Evolutionary conservation across 2,113 vertebrate genomes (phyloP), one percentile per base, ranked within the genome.

Genomic region (Chlamydotis undulata): DNA sequence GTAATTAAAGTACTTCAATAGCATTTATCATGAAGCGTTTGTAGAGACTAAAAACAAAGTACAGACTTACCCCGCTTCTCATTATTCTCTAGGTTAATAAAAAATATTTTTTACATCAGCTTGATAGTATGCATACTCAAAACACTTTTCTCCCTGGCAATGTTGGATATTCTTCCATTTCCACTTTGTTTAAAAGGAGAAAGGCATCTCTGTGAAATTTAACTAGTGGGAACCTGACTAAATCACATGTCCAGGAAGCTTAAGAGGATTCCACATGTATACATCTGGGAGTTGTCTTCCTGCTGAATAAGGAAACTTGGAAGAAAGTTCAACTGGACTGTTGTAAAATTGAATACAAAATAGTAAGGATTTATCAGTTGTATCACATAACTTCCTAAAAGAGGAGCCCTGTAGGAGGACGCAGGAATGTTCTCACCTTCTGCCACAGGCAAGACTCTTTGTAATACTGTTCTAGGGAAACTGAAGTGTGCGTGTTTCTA

Each of bases 1-100:
- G 81, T 94, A 95, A 91, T 87, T 94, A 83, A 93, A 93, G 64
- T 56, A 67, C 81, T 94, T 94, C 89, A 96, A 39, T 77, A 61
- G 28, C n/a, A 13, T 93, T 95, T 85, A 25, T 80, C 43, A n/a
- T 53, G 76, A 92, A 93, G 68, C 55, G 7, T 22, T 28, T 53
- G 65, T 14, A 59, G 39, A 78, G 64, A 55, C 76, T 49, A 43
- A 84, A 37, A 75, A 22, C 41, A 35, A 79, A 92, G 59, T 19
- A 19, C 45, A 68, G 77, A 29, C 50, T 33, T 71, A 24, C 21
- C 21, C 68, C 14, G 9, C 41, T 91, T 28, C 68, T 83, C 17
- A 3, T 78, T 57, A 18, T 83, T 85, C 45, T 86, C 37, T 37
- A 6, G 25, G 28, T 70, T 87, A 91, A 86, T 80, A 83, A 84